These are phyloP conservation scores for Apocrypta bakeri DNA, from an alignment of 1,140 invertebrate genomes.

Conservation along the genomic window DNA sequence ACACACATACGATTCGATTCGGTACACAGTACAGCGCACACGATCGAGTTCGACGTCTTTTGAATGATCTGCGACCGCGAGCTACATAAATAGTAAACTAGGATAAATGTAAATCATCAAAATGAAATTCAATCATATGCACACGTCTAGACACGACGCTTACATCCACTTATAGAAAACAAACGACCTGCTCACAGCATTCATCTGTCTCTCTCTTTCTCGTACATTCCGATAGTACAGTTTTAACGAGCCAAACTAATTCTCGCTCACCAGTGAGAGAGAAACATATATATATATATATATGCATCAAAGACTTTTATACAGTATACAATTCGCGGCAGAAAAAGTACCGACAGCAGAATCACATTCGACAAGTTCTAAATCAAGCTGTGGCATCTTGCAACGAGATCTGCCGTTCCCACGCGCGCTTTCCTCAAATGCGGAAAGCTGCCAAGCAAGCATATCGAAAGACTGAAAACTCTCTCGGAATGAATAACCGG, in stretches of 20 bases:
- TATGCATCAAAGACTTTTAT: too few relatives aligned
- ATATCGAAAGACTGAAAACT: background rate
- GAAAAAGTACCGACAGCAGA: background rate
- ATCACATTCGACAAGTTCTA: slow-evolving; percentile 12
- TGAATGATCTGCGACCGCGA: too few relatives aligned
- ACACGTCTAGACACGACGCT: background rate
- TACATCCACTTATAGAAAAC: background rate
- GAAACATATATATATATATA: too few relatives aligned
- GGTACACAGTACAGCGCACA: too few relatives aligned
- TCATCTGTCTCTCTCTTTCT: background rate
- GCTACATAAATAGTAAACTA: background rate
- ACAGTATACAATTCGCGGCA: too few relatives aligned
- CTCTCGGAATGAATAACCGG: slow-evolving; percentile 21
- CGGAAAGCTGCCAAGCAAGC: background rate
- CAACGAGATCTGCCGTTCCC: background rate
- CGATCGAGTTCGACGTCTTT: too few relatives aligned
- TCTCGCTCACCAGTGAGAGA: too few relatives aligned
- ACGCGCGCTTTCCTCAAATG: slow-evolving; percentile 23
- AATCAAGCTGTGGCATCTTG: slow-evolving; percentile 13
- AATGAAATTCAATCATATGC: slow-evolving; percentile 2
- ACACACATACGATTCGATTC: too few relatives aligned
- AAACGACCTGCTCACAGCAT: background rate
- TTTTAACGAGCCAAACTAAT: background rate
- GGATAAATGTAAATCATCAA: background rate
- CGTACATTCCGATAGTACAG: background rate